phyloP scores from a whole-genome alignment of 1,140 invertebrate species.

The Drosophila ficusphila region DNA sequence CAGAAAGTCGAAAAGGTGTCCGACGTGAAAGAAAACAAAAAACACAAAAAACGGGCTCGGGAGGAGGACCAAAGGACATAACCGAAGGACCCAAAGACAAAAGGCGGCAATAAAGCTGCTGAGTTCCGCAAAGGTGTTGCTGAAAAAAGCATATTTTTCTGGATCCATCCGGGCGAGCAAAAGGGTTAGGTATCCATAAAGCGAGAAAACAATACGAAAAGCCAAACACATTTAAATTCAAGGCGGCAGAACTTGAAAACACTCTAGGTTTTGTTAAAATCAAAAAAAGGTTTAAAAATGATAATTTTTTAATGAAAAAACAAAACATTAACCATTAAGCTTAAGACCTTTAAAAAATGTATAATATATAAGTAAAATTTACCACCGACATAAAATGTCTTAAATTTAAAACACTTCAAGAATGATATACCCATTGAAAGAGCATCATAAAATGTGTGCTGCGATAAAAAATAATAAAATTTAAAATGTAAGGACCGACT shows the following conservation, averaged over 20 bases:
- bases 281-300: background rate
- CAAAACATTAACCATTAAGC: too few relatives aligned
- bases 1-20: slow-evolving; percentile 60
- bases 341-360: too few relatives aligned
- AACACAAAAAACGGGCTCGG: background rate
- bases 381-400: too few relatives aligned
- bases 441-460: slow-evolving; percentile 33
- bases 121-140: slow-evolving; percentile 9
- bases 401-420: too few relatives aligned
- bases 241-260: background rate
- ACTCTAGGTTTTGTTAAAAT: background rate
- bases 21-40: background rate
- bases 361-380: too few relatives aligned
- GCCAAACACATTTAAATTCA: background rate
- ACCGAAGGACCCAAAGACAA: slow-evolving; percentile 47
- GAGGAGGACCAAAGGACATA: slow-evolving; percentile 34
- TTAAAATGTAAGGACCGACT: slow-evolving; percentile 51
- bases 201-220: background rate
- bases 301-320: too few relatives aligned
- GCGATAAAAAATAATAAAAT: slow-evolving; percentile 77
- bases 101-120: slow-evolving; percentile 49
- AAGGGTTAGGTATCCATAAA: slow-evolving; percentile 60
- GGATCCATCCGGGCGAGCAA: slow-evolving; percentile 38
- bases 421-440: background rate
- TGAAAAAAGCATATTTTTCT: slow-evolving; percentile 69